A percentile compares a stretch with the other conserved stretches of the same genome.
These are phyloP conservation scores for Paramuricea clavata DNA, from an alignment of 92 coral and sea anemone genomes.

Conservation along the genomic window DNA sequence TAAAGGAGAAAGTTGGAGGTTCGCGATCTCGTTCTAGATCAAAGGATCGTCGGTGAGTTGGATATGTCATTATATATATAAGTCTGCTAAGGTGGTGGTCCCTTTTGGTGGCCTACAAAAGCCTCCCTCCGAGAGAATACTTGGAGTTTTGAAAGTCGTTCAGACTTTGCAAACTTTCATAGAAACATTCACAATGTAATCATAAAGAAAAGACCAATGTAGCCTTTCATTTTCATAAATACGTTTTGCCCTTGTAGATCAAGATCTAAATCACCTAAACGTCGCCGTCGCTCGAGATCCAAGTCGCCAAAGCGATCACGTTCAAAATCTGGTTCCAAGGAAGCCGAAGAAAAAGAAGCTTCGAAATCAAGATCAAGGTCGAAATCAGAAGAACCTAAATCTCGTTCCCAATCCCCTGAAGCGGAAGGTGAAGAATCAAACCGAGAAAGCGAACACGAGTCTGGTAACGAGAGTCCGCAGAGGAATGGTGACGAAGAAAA, in stretches of 20 bases:
- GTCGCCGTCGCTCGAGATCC: slow-evolving; percentile 80
- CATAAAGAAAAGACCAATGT: too few relatives aligned
- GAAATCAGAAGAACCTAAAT: slow-evolving; percentile 68
- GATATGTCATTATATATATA: not conserved
- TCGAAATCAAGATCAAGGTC: slow-evolving; percentile 77
- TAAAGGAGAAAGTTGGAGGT: slow-evolving; percentile 59
- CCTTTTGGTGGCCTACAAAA: too few relatives aligned
- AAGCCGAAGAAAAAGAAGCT: slow-evolving; percentile 63
- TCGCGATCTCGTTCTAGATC: slow-evolving; percentile 86
- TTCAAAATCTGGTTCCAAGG: slow-evolving; percentile 74
- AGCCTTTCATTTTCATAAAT: too few relatives aligned
- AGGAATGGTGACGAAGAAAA: slow-evolving; percentile 67
- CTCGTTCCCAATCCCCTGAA: slow-evolving; percentile 80
- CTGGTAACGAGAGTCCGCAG: slow-evolving; percentile 56
- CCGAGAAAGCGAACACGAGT: slow-evolving; percentile 70
- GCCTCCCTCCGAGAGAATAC: too few relatives aligned
- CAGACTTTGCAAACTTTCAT: too few relatives aligned
- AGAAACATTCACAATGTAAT: too few relatives aligned
- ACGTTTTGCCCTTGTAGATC: slow-evolving; percentile 10
- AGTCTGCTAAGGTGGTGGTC: too few relatives aligned
- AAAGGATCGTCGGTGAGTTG: slow-evolving; percentile 24
- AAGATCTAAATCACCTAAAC: slow-evolving; percentile 91
- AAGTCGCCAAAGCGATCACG: slow-evolving; percentile 68
- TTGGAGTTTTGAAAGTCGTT: too few relatives aligned
- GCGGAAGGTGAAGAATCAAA: slow-evolving; percentile 71